phyloP scores from a whole-genome alignment of 2,888 invertebrate genomes.

The Steinernema hermaphroditum region DNA sequence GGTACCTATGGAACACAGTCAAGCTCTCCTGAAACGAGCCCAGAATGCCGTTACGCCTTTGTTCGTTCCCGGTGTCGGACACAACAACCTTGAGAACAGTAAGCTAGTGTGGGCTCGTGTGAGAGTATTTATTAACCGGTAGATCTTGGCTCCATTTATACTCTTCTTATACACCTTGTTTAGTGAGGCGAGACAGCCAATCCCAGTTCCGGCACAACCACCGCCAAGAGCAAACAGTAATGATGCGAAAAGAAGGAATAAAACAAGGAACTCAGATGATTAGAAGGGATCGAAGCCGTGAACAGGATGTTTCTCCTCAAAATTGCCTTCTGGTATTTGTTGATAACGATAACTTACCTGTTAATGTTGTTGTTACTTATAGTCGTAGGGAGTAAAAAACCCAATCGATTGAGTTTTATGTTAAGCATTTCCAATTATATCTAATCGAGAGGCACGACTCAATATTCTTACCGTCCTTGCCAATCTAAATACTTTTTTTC shows the following conservation, averaged over 20 bases:
- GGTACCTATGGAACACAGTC: constrained; percentile 52
- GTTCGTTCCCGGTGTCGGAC: constrained; percentile 47
- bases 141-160: background rate
- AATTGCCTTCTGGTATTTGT: too few relatives aligned
- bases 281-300: too few relatives aligned
- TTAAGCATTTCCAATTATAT: too few relatives aligned
- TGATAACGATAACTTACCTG: too few relatives aligned
- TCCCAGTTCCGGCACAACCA: too few relatives aligned
- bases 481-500: too few relatives aligned
- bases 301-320: too few relatives aligned
- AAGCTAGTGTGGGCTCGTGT: constrained; percentile 49
- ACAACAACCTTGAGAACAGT: constrained; percentile 54
- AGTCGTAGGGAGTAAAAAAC: too few relatives aligned
- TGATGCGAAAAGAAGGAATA: background rate
- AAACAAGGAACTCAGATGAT: background rate
- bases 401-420: too few relatives aligned
- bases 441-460: too few relatives aligned
- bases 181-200: constrained; percentile 3
- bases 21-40: constrained; percentile 39
- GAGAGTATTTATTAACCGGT: constrained; percentile 48
- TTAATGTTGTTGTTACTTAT: too few relatives aligned
- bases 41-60: constrained; percentile 40
- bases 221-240: background rate
- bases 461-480: too few relatives aligned
- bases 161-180: background rate